phyloP scores from a whole-genome alignment of 2,888 invertebrate species.

The Dasysyrphus tricinctus region DNA sequence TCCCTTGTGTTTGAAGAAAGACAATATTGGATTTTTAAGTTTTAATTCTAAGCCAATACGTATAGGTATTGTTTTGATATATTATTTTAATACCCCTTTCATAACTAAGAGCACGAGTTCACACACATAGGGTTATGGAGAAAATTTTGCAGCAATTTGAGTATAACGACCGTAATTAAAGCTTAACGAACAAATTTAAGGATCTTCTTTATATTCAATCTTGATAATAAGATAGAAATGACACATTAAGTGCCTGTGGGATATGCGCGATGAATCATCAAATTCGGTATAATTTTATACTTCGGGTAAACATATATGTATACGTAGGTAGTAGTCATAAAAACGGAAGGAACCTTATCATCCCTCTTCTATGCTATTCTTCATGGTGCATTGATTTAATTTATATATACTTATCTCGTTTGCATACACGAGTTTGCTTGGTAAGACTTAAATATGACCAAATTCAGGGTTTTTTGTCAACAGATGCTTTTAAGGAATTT shows the following conservation, averaged over 20 bases:
- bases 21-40: background rate
- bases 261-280: conserved; percentile 6
- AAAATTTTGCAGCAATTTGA: conserved; percentile 7
- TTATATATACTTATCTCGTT: background rate
- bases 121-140: background rate
- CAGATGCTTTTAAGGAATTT: conserved; percentile 6
- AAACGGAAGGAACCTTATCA: conserved; percentile 3
- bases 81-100: background rate
- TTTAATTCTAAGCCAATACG: background rate
- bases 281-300: conserved; percentile 12
- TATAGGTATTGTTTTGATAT: too few species aligned
- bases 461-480: background rate
- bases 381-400: conserved; percentile 21
- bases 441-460: background rate
- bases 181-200: conserved; percentile 6
- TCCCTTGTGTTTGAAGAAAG: background rate
- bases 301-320: background rate
- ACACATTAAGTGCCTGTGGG: conserved; percentile 16
- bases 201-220: background rate
- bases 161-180: conserved; percentile 1
- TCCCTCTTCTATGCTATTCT: background rate
- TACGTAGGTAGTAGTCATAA: background rate
- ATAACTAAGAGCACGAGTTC: background rate
- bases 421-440: background rate
- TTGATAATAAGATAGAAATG: conserved; percentile 18